Conservation (phyloP, 2,797 vertebrate genomes). For the Lepus townsendii region DNA sequence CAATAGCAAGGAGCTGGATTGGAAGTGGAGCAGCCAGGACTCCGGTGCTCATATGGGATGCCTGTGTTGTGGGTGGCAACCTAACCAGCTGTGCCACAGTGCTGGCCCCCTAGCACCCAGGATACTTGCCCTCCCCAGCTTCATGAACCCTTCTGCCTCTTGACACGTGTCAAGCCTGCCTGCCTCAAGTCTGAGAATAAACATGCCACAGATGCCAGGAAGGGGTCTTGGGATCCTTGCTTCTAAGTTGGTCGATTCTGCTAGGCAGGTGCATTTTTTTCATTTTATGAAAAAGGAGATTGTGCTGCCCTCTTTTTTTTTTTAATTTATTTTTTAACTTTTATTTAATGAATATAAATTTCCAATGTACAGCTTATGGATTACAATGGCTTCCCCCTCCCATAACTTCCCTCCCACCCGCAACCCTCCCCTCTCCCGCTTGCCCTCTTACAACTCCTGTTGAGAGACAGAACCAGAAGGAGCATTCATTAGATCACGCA, state of each 20-base stretch:
- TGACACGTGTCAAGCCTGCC: neutral
- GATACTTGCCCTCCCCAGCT: neutral
- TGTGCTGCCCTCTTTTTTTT: neutral
- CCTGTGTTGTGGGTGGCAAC: too few species aligned
- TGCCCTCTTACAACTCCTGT: neutral
- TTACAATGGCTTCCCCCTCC: too few species aligned
- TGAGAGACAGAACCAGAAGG: neutral
- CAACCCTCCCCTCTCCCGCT: too few species aligned
- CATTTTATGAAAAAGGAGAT: neutral
- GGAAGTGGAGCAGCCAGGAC: too few species aligned
- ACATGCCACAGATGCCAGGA: conserved; percentile 6
- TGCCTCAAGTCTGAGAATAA: conserved; percentile 19
- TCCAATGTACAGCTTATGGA: too few species aligned
- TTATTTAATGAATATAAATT: too few species aligned
- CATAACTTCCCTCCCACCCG: too few species aligned
- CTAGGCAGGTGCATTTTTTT: neutral
- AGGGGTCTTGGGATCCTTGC: neutral
- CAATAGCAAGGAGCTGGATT: too few species aligned
- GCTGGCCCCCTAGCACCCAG: too few species aligned
- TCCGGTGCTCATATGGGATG: too few species aligned
- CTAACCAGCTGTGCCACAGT: too few species aligned
- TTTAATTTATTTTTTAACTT: too few species aligned
- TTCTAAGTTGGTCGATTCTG: neutral
- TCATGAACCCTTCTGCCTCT: conserved; percentile 5
- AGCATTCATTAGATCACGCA: conserved; percentile 1